A percentile compares a stretch with the other conserved stretches of the same genome.
phyloP scores from a whole-genome alignment of 2,888 invertebrate genomes.

The Fragum sueziense region DNA sequence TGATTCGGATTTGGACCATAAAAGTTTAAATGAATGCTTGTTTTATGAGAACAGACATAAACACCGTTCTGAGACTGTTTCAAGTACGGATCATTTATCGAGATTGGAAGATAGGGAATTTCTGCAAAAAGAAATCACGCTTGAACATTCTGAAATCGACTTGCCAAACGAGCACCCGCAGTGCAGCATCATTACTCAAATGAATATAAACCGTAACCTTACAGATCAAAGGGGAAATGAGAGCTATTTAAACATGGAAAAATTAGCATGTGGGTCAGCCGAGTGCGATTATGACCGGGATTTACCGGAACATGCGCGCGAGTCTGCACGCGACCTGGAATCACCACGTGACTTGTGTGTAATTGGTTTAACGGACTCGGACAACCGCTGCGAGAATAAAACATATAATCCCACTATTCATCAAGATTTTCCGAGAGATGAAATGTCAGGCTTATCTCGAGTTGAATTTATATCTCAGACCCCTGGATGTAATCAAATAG shows the following conservation, averaged over 20 bases:
- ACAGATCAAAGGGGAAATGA: constrained; percentile 21
- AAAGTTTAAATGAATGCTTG: neutral
- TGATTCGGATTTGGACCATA: neutral
- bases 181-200: constrained; percentile 31
- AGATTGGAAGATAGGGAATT: neutral
- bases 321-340: constrained; percentile 20
- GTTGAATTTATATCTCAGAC: constrained; percentile 53
- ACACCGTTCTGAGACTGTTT: neutral
- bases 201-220: constrained; percentile 28
- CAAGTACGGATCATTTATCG: neutral
- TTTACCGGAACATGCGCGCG: neutral
- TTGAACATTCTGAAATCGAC: constrained; percentile 19
- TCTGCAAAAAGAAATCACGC: constrained; percentile 15
- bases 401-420: constrained; percentile 37
- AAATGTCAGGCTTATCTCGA: constrained; percentile 47
- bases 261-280: constrained; percentile 24
- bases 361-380: constrained; percentile 14
- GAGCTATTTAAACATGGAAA: constrained; percentile 30
- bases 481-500: constrained; percentile 44
- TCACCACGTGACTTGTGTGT: constrained; percentile 24
- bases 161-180: constrained; percentile 21
- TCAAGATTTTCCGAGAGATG: constrained; percentile 49
- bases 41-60: constrained; percentile 1
- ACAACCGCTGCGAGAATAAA: constrained; percentile 18
- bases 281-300: constrained; percentile 7